Evolutionary conservation across 1,140 invertebrate species (phyloP).

Genomic region (Magallana angulata): DNA sequence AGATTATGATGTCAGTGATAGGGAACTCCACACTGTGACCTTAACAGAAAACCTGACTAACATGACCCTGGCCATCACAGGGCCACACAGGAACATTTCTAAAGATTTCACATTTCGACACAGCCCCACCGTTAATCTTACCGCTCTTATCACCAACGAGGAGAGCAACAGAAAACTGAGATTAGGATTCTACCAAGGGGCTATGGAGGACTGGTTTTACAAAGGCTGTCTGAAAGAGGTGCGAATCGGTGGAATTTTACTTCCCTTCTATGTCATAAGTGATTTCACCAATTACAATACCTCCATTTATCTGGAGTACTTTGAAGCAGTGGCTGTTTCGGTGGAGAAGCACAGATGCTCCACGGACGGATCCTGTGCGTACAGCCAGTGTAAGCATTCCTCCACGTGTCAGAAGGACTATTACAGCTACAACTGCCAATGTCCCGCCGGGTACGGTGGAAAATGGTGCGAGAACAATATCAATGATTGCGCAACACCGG

Average conservation of each 20-base stretch:
- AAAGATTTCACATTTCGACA: background rate
- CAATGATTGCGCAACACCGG: constrained; percentile 85
- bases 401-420: constrained; percentile 76
- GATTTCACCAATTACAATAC: constrained; percentile 54
- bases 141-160: constrained; percentile 16
- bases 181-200: background rate
- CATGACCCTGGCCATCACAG: constrained; percentile 49
- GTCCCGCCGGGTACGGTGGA: constrained; percentile 88
- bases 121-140: constrained; percentile 11
- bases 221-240: constrained; percentile 94
- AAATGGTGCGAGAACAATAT: constrained; percentile 92
- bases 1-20: constrained; percentile 53
- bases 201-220: constrained; percentile 48
- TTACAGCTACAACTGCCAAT: constrained; percentile 75
- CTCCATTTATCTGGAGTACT: constrained; percentile 41
- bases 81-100: constrained; percentile 8
- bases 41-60: constrained; percentile 44
- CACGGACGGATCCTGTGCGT: constrained; percentile 46
- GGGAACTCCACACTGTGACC: constrained; percentile 48
- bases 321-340: constrained; percentile 41
- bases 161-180: constrained; percentile 1
- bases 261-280: constrained; percentile 87
- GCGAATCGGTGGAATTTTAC: constrained; percentile 88
- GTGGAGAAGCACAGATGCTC: constrained; percentile 53
- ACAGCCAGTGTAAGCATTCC: constrained; percentile 78